Conservation (phyloP, 1,140 invertebrate genomes). For the Homarus americanus region DNA sequence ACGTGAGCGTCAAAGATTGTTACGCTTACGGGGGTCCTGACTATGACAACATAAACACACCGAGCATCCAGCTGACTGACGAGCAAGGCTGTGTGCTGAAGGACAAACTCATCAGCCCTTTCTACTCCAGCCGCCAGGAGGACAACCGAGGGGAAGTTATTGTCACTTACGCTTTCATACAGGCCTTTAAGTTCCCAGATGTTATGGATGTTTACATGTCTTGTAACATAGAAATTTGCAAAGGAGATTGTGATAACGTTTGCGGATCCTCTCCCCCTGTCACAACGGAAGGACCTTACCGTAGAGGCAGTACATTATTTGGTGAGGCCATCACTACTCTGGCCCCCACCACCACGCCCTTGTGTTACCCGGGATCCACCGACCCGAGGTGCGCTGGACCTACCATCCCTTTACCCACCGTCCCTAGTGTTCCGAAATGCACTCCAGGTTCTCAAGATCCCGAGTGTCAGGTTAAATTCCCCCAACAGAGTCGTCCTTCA, state of each 20-base stretch:
- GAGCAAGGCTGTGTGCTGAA: conserved; percentile 77
- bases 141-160: conserved; percentile 71
- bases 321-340: conserved; percentile 67
- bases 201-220: conserved; percentile 77
- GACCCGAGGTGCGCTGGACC: conserved; percentile 42
- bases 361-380: conserved; percentile 54
- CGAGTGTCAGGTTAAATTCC: conserved; percentile 38
- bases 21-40: conserved; percentile 71
- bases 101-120: conserved; percentile 76
- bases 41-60: conserved; percentile 62
- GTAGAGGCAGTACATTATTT: conserved; percentile 72
- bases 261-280: conserved; percentile 46
- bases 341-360: conserved; percentile 30
- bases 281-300: conserved; percentile 61
- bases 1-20: conserved; percentile 81
- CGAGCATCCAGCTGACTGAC: conserved; percentile 77
- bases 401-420: conserved; percentile 21
- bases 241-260: conserved; percentile 76
- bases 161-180: conserved; percentile 76
- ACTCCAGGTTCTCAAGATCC: conserved; percentile 49
- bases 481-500: conserved; percentile 43
- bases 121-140: conserved; percentile 73
- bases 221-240: conserved; percentile 78
- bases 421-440: conserved; percentile 21
- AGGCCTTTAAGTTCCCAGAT: conserved; percentile 78